Evolutionary conservation across 2,888 invertebrate genomes (phyloP).

Genomic region (Agelastica alni): DNA sequence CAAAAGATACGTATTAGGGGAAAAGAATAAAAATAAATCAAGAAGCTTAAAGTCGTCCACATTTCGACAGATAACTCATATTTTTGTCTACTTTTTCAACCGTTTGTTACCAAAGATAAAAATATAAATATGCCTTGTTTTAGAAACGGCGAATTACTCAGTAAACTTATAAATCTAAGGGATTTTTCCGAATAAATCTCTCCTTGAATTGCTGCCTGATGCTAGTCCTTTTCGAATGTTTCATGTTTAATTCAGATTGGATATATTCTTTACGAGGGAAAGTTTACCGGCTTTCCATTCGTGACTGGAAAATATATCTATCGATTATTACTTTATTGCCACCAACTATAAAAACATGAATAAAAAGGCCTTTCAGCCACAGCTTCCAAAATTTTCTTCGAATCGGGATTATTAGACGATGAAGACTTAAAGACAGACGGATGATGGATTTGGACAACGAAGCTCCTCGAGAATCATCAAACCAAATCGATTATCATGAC

Average conservation of each 20-base stretch:
- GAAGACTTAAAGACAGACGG: slow-evolving; percentile 17
- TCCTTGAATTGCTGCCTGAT: slow-evolving; percentile 41
- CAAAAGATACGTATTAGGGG: background rate
- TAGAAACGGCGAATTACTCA: slow-evolving; percentile 47
- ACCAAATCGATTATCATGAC: slow-evolving; percentile 2
- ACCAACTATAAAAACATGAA: slow-evolving; percentile 36
- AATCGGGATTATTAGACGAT: slow-evolving; percentile 17
- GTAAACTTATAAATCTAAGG: slow-evolving; percentile 53
- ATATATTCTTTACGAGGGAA: slow-evolving; percentile 48
- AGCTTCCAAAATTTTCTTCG: slow-evolving; percentile 4
- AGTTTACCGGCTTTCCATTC: slow-evolving; percentile 38
- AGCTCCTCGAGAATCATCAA: slow-evolving; percentile 7
- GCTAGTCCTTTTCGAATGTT: slow-evolving; percentile 45
- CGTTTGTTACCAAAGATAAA: slow-evolving; percentile 53
- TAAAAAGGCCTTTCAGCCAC: slow-evolving; percentile 27
- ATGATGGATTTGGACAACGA: slow-evolving; percentile 12
- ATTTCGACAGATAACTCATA: slow-evolving; percentile 52
- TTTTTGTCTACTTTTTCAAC: slow-evolving; percentile 47
- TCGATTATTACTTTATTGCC: slow-evolving; percentile 48
- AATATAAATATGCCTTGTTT: slow-evolving; percentile 54
- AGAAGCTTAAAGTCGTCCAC: slow-evolving; percentile 47
- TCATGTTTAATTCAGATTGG: slow-evolving; percentile 55
- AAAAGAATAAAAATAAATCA: slow-evolving; percentile 45
- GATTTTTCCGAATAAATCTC: slow-evolving; percentile 50
- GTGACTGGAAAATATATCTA: slow-evolving; percentile 46